Evolutionary conservation across 2,113 vertebrate species (phyloP).

Genomic region (Coturnix japonica): DNA sequence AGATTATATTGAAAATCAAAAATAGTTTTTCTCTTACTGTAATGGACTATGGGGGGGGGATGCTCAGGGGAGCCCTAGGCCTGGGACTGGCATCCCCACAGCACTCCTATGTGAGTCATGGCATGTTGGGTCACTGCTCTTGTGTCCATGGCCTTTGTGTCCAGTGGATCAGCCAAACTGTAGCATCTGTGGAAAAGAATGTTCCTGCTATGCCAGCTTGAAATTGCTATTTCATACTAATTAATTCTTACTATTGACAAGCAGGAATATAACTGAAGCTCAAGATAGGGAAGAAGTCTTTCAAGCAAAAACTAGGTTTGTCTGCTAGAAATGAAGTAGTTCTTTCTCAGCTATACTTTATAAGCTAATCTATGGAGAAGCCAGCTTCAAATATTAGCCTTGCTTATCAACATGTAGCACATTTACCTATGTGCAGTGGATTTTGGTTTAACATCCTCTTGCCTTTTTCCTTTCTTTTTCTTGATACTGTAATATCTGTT

Average conservation of each 20-base stretch:
- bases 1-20: background rate
- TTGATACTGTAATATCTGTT: background rate
- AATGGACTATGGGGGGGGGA: background rate
- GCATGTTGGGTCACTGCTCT: background rate
- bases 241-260: background rate
- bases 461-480: background rate
- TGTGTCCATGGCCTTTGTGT: background rate
- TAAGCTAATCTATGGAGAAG: background rate
- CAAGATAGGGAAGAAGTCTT: background rate
- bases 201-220: background rate
- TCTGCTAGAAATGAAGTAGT: background rate
- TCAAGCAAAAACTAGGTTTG: background rate
- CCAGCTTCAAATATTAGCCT: background rate
- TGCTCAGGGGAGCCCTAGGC: background rate
- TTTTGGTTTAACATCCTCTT: background rate
- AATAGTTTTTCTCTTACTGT: background rate
- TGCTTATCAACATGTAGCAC: constrained; percentile 20
- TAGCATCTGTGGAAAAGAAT: background rate
- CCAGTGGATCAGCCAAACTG: accelerated
- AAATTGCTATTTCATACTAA: background rate
- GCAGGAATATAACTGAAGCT: background rate
- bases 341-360: background rate
- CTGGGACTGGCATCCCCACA: background rate
- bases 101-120: background rate
- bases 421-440: background rate